Evolutionary conservation across 2,888 invertebrate species (phyloP).

Genomic region (Invenusta paracnida): DNA sequence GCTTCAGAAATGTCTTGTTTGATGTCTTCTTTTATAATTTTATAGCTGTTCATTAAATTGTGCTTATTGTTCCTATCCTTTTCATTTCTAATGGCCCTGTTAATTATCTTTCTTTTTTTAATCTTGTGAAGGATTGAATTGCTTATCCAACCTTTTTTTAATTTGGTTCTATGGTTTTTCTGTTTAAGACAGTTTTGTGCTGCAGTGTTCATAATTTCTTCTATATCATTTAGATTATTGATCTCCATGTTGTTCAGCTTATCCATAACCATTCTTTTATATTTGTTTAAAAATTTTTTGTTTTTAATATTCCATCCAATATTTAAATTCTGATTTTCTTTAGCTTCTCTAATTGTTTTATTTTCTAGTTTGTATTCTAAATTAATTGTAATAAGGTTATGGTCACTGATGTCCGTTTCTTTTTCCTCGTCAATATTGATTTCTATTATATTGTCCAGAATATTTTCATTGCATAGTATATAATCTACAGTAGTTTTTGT

Average conservation of each 20-base stretch:
- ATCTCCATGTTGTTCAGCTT: background rate
- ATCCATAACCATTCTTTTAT: background rate
- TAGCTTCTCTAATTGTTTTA: background rate
- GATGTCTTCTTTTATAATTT: background rate
- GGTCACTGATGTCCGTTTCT: background rate
- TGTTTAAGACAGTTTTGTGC: background rate
- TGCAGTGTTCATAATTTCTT: background rate
- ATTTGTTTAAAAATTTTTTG: background rate
- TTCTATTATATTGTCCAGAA: background rate
- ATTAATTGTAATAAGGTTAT: background rate
- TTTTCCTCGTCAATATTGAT: background rate
- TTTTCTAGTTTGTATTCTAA: background rate
- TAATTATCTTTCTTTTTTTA: background rate
- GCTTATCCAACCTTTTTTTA: background rate
- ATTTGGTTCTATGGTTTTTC: background rate
- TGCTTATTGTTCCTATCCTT: background rate
- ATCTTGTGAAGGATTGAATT: background rate
- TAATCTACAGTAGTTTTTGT: background rate
- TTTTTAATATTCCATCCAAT: background rate
- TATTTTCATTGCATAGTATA: background rate
- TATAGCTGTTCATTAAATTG: background rate
- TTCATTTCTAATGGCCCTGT: background rate
- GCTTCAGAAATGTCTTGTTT: background rate
- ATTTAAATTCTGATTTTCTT: background rate
- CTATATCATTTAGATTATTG: background rate